Conservation (phyloP, 2,113 vertebrate genomes). For the Acrocephalus kingi region DNA sequence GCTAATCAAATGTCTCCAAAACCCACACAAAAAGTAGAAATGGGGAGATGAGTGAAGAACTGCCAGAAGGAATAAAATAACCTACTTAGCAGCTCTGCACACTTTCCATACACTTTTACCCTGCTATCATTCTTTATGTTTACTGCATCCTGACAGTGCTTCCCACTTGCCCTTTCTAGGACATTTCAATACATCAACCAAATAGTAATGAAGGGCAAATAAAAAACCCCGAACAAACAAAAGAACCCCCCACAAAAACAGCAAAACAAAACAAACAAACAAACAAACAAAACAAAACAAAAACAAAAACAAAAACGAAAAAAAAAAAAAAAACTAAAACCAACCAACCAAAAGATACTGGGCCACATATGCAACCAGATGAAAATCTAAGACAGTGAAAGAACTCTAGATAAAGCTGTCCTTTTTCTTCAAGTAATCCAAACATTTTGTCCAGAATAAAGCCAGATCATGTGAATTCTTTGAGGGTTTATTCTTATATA, state of each 20-base stretch:
- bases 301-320: neutral
- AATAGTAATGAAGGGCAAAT: neutral
- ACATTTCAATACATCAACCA: neutral
- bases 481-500: neutral
- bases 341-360: neutral
- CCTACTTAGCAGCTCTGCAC: neutral
- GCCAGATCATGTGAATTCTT: neutral
- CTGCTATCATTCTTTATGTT: neutral
- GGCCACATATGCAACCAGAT: neutral
- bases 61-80: neutral
- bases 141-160: neutral
- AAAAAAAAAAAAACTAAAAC: neutral
- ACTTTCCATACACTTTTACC: neutral
- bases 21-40: neutral
- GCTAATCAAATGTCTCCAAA: slow-evolving; percentile 49
- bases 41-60: neutral
- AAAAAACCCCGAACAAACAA: neutral
- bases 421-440: neutral
- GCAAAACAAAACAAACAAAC: neutral
- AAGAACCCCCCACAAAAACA: neutral
- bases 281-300: neutral
- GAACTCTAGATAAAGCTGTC: neutral
- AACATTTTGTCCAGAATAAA: neutral
- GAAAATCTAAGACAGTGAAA: neutral
- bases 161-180: neutral